These are phyloP conservation scores for Ischnura elegans DNA, from an alignment of 2,888 invertebrate species.

Conservation along the genomic window DNA sequence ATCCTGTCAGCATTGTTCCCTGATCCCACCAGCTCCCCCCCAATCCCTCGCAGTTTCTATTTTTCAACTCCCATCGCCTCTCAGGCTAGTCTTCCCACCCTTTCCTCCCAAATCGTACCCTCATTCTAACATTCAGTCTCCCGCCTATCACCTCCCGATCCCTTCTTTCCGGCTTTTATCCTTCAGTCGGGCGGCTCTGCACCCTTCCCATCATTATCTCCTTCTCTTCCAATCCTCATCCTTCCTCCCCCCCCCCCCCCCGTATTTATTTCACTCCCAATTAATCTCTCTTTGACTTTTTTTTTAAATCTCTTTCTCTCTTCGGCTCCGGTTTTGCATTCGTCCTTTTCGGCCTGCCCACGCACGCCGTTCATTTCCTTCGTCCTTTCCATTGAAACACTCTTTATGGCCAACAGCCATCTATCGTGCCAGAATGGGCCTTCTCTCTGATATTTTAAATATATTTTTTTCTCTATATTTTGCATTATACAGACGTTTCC, in stretches of 20 bases:
- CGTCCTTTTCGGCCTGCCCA: neutral
- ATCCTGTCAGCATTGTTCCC: conserved; percentile 43
- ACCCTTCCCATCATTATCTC: conserved; percentile 15
- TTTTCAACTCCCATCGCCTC: conserved; percentile 24
- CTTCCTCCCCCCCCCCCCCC: conserved; percentile 27
- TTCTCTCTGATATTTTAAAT: too few relatives aligned
- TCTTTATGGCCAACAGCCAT: too few relatives aligned
- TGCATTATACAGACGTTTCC: too few relatives aligned
- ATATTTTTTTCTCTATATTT: too few relatives aligned
- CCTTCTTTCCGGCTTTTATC: neutral
- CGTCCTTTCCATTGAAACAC: neutral
- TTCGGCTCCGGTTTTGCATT: neutral
- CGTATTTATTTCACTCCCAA: conserved; percentile 38
- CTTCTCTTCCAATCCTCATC: neutral
- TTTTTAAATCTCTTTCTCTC: neutral
- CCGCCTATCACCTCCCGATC: neutral
- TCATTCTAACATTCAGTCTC: neutral
- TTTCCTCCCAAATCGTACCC: neutral
- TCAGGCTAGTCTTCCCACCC: neutral
- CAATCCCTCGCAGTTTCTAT: conserved; percentile 25
- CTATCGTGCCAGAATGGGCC: too few relatives aligned
- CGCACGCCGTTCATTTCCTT: neutral
- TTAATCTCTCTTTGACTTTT: conserved; percentile 20
- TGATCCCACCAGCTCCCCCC: neutral
- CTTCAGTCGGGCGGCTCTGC: neutral